Percentiles rank a stretch among this genome's conserved stretches.
These are phyloP conservation scores for Taxidea taxus DNA, from an alignment of 2,113 vertebrate species.

Conservation along the genomic window DNA sequence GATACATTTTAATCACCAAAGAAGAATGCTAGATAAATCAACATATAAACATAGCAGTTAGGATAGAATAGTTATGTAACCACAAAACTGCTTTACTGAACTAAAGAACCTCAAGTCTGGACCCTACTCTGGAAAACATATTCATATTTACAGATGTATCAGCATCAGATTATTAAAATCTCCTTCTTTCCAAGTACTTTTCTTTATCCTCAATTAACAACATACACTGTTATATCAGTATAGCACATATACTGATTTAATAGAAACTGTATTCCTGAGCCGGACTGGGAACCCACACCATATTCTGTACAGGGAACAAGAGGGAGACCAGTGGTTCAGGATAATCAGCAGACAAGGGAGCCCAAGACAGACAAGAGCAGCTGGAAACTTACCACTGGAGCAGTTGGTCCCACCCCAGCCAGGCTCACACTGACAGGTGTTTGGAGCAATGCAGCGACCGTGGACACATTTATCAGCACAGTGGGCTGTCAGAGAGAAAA, in stretches of 20 bases:
- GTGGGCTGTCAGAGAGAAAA: conserved; percentile 88
- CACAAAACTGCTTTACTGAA: not conserved
- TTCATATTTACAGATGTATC: not conserved
- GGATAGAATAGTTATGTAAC: not conserved
- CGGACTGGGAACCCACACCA: not conserved
- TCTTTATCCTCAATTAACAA: not conserved
- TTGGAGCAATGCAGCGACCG: conserved; percentile 95
- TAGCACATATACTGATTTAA: not conserved
- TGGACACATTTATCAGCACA: conserved; percentile 97
- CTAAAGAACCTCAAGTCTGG: not conserved
- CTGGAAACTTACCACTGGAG: conserved; percentile 97
- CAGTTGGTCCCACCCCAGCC: conserved; percentile 98
- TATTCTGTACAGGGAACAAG: not conserved
- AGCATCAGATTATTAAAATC: not conserved
- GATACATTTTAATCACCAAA: not conserved
- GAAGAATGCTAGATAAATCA: not conserved
- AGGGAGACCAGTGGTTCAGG: not conserved
- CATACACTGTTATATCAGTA: too few species aligned
- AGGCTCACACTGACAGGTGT: conserved; percentile 99
- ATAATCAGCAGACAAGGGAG: conserved; percentile 34
- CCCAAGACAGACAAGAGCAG: conserved; percentile 86
- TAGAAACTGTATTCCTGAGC: not conserved
- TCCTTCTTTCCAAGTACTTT: not conserved
- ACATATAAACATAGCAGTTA: not conserved
- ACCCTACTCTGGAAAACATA: not conserved